Evolutionary conservation across 2,113 vertebrate species (phyloP).

Genomic region (Mormyrus lacerda): DNA sequence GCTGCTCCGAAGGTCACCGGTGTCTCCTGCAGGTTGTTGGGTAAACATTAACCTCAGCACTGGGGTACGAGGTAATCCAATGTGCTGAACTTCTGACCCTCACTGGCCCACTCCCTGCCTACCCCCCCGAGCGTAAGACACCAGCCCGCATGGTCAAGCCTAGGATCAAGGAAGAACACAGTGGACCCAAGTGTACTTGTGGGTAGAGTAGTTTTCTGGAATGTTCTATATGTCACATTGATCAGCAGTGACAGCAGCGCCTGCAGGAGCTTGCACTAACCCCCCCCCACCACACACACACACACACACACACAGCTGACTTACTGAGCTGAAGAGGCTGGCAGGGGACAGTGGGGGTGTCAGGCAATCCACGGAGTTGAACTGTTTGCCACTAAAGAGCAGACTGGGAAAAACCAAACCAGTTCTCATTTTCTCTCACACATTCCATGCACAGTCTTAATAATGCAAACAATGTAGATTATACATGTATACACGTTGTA

Average conservation of each 20-base stretch:
- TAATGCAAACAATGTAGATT: not conserved
- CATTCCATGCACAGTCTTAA: not conserved
- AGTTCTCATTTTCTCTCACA: not conserved
- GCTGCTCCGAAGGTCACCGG: not conserved
- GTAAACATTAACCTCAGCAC: constrained; percentile 20
- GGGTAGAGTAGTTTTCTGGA: not conserved
- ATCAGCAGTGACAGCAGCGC: not conserved
- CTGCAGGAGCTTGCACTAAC: not conserved
- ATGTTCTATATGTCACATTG: not conserved
- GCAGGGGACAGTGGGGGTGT: not conserved
- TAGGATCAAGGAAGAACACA: not conserved
- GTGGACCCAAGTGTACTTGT: not conserved
- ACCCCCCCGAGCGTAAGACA: not conserved
- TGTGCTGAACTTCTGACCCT: too few relatives aligned
- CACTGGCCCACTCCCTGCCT: not conserved
- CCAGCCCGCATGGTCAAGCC: not conserved
- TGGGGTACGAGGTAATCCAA: not conserved
- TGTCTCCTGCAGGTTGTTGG: constrained; percentile 10
- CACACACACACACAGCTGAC: not conserved
- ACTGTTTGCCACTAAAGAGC: not conserved
- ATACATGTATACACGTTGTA: not conserved
- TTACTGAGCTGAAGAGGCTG: not conserved
- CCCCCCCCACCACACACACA: not conserved
- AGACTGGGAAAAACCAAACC: not conserved
- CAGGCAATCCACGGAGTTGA: not conserved